Percentiles rank a stretch among this genome's conserved stretches.
These are phyloP conservation scores for Laticauda laticaudata DNA, from an alignment of 2,113 vertebrate genomes.

Conservation along the genomic window DNA sequence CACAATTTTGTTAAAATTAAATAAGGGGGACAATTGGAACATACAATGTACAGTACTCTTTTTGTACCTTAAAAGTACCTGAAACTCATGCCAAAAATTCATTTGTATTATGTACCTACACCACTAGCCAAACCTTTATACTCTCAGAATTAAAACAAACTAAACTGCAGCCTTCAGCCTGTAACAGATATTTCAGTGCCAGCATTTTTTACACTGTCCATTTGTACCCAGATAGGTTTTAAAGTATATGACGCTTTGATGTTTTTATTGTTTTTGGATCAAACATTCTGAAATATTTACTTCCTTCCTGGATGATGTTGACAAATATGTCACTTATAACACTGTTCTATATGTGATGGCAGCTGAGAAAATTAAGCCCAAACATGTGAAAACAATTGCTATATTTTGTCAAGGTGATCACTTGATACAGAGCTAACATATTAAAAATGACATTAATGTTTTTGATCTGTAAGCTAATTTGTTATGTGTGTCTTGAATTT, in stretches of 20 bases:
- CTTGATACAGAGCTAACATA: neutral
- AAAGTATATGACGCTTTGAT: neutral
- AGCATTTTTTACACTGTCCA: neutral
- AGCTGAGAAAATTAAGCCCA: constrained; percentile 8
- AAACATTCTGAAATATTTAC: constrained; percentile 14
- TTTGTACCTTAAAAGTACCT: neutral
- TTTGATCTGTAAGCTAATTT: constrained; percentile 2
- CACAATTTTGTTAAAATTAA: too few relatives aligned
- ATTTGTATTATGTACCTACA: neutral
- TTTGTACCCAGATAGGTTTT: neutral
- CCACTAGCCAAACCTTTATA: neutral
- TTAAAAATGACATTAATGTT: neutral
- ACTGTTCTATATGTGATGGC: neutral
- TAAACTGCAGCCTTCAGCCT: neutral
- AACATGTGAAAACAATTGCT: constrained; percentile 18
- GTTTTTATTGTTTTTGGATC: neutral
- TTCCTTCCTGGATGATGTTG: constrained; percentile 8
- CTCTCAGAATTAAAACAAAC: neutral
- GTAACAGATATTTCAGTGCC: neutral
- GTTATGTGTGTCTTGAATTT: neutral
- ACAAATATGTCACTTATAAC: constrained; percentile 18
- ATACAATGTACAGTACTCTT: neutral
- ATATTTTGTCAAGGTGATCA: constrained; percentile 14
- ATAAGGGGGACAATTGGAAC: neutral
- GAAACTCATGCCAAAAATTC: neutral